phyloP scores from a whole-genome alignment of 2,888 invertebrate species.

The Idaea dimidiata region DNA sequence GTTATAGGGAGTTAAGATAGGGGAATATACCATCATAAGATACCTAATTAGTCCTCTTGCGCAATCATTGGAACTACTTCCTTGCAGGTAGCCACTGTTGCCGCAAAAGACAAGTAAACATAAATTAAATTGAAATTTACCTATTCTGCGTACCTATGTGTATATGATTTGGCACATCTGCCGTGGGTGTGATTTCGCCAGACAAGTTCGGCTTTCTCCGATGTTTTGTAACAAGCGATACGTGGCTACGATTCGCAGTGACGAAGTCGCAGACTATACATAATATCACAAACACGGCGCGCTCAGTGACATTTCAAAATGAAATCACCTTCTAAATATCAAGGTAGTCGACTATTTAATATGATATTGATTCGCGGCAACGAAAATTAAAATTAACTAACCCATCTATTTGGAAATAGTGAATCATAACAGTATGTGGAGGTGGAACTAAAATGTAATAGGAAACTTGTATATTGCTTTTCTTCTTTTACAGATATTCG shows the following conservation, averaged over 20 bases:
- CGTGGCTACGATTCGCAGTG: constrained; percentile 29
- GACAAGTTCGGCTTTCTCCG: constrained; percentile 70
- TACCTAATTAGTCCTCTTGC: not conserved
- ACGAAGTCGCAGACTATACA: constrained; percentile 23
- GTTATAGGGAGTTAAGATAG: not conserved
- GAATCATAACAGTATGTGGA: constrained; percentile 59
- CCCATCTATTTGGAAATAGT: constrained; percentile 42
- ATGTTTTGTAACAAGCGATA: constrained; percentile 54
- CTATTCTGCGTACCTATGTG: constrained; percentile 39
- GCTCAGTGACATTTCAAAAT: constrained; percentile 56
- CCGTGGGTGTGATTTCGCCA: constrained; percentile 78
- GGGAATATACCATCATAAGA: not conserved
- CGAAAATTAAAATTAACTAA: constrained; percentile 24
- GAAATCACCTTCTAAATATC: constrained; percentile 63
- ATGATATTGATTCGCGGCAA: constrained; percentile 29
- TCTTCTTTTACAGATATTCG: constrained; percentile 30
- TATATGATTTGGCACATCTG: constrained; percentile 69
- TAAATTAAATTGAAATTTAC: constrained; percentile 11
- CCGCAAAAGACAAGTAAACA: constrained; percentile 33
- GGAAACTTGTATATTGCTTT: constrained; percentile 66
- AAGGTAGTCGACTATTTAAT: constrained; percentile 60
- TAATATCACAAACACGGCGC: constrained; percentile 19
- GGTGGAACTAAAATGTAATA: constrained; percentile 52
- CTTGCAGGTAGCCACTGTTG: constrained; percentile 47
- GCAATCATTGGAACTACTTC: not conserved